Evolutionary conservation across 2,113 vertebrate genomes (phyloP), one percentile per base, ranked within the genome.

Genomic region (Emydocephalus ijimae): DNA sequence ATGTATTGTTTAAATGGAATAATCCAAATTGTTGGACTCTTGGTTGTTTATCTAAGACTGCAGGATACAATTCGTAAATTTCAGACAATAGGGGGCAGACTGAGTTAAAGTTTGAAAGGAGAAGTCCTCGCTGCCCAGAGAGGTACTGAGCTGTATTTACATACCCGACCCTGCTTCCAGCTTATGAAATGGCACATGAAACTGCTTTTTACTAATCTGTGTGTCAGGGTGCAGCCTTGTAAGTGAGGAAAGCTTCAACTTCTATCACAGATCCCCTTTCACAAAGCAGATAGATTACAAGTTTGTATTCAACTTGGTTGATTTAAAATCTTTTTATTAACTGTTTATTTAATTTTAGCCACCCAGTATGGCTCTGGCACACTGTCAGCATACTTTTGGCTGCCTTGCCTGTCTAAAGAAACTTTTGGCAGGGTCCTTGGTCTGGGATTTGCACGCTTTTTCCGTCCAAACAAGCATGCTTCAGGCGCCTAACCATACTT

Each of bases 301-400:
- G 94, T 95, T 96, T 97, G 95, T 97, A 92, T 96, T 95, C 95
- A 95, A 95, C 96, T 95, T 94, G 92, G 92, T 96, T 95, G 94
- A 95, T 93, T 96, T 91, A 88, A 91, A 94, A 94, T 94, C 86
- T 90, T 96, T 97, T 97, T 95, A 89, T 97, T 95, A 97, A 96
- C 96, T 96, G 96, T 96, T 96, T 97, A 95, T 96, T 97, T 97
- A 95, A 95, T 96, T 97, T 96, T 96, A 96, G 93, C 95, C 97
- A 94, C 96, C 97, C 97, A 96, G 96, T 94, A 96, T 95, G 96
- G 94, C 92, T 95, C 96, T 97, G 97, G 97, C 97, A 96, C 94
- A 94, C 95, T 95, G 92, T 96, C 96, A 92, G 91, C 96, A 93
- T 96, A 95, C 93, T 94, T 96, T 96, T 96, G 97, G 96, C 97